phyloP scores from a whole-genome alignment of 2,888 invertebrate species.

The Dasysyrphus albostriatus region DNA sequence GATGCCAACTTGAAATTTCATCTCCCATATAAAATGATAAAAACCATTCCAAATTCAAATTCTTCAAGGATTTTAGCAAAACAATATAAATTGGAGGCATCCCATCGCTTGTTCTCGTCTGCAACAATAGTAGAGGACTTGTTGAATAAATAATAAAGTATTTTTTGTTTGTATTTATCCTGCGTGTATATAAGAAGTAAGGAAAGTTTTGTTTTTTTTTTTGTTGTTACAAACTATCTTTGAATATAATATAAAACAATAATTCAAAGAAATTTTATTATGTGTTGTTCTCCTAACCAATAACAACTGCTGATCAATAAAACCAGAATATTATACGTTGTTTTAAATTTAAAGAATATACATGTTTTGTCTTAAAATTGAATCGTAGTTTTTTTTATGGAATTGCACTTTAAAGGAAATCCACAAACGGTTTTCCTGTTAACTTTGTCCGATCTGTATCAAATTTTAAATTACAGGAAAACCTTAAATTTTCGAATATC shows the following conservation, averaged over 20 bases:
- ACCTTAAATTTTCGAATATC: too few species aligned
- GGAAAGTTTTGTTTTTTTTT: constrained; percentile 62
- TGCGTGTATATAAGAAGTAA: constrained; percentile 68
- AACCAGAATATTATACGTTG: constrained; percentile 46
- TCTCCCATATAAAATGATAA: constrained; percentile 49
- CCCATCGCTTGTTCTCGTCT: constrained; percentile 35
- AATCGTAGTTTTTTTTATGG: background rate
- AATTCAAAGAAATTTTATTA: constrained; percentile 7
- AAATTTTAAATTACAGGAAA: too few species aligned
- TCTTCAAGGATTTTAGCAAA: constrained; percentile 43
- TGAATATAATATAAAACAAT: constrained; percentile 34
- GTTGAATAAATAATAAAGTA: constrained; percentile 47
- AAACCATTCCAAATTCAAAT: constrained; percentile 69
- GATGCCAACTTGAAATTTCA: constrained; percentile 55
- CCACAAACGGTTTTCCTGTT: too few species aligned
- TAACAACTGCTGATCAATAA: constrained; percentile 15
- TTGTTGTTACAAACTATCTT: constrained; percentile 52
- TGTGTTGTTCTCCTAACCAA: constrained; percentile 21
- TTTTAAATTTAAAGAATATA: constrained; percentile 53
- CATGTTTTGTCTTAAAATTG: constrained; percentile 15
- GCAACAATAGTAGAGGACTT: constrained; percentile 10
- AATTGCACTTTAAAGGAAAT: too few species aligned
- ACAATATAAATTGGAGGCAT: constrained; percentile 17
- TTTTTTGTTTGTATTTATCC: constrained; percentile 40
- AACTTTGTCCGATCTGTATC: too few species aligned